Evolutionary conservation across 37 sponge, comb jelly and placozoan species (phyloP), one percentile per base, ranked within the genome.

Genomic region (Lycopodina hypogea): DNA sequence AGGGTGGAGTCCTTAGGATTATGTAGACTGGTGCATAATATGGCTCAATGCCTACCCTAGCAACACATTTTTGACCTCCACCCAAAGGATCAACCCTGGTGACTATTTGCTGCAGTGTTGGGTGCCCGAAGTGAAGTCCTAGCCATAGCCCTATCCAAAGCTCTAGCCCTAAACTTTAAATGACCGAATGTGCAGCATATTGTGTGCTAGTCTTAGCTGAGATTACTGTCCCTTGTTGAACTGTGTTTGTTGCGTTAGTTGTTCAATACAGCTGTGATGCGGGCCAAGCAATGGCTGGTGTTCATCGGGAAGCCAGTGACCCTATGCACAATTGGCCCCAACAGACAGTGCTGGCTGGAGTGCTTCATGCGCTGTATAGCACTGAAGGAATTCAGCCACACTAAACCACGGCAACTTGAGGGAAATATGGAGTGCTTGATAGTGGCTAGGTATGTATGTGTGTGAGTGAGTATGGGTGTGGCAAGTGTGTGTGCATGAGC

Each of bases 221-320:
- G 12, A 53, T 28, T 60, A n/a, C 61, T 60, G 19, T 26, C 61
- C 24, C 6, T 60, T 21, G 21, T 60, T 60, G 15, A 52, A 15
- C 15, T 11, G 53, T 52, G 15, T 52, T 11, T 15, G 15, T 52
- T 26, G 23, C 14, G 48, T 17, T 79, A 96, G 96, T 48, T 96
- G 60, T 96, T 96, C 84, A 92, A 92, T 84, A 96, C 93, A 34
- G 96, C 96, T 26, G 81, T 96, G 53, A 96, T 93, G 2, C 68
- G 96, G 51, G 93, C 96, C 51, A 76, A 72, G 39, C 78, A 96
- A 60, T 92, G 88, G 88, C 59, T 96, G 79, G 42, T 90, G 0
- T 81, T 96, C 37, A 88, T 92, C 26, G 96, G 96, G n/a, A 90
- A 96, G 23, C 90, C 96, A 18, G 39, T 86, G 58, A 96, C 96